phyloP scores from a whole-genome alignment of 2,888 invertebrate species.

The Theristus sp. region DNA sequence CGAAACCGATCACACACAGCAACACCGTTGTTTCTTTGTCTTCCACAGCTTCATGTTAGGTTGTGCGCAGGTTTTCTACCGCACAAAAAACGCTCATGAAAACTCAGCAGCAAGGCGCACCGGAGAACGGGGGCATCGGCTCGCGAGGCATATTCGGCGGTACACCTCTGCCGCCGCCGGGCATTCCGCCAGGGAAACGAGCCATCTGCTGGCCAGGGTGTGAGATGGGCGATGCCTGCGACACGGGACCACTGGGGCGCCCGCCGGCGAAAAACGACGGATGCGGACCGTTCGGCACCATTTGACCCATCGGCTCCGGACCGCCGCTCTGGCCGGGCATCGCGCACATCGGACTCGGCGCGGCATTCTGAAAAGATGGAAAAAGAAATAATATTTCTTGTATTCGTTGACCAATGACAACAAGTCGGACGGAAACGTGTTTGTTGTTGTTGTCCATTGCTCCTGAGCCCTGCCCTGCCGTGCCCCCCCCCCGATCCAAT shows the following conservation, averaged over 20 bases:
- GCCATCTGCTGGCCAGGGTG: too few relatives aligned
- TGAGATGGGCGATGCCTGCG: slow-evolving; percentile 15
- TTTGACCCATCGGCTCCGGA: not conserved
- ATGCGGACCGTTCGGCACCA: slow-evolving; percentile 2
- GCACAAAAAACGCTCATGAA: too few relatives aligned
- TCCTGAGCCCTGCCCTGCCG: too few relatives aligned
- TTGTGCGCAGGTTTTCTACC: too few relatives aligned
- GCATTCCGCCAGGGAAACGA: not conserved
- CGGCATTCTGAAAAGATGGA: slow-evolving; percentile 6
- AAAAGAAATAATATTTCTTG: too few relatives aligned
- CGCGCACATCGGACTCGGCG: slow-evolving; percentile 4
- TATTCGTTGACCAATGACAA: too few relatives aligned
- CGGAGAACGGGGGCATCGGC: not conserved
- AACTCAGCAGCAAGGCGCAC: not conserved
- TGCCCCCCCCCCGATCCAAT: too few relatives aligned
- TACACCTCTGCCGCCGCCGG: not conserved
- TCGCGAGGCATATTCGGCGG: not conserved
- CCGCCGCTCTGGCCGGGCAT: not conserved
- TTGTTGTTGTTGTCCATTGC: too few relatives aligned
- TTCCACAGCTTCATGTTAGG: too few relatives aligned
- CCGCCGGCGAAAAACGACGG: slow-evolving; percentile 1
- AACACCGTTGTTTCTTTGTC: too few relatives aligned
- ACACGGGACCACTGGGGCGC: slow-evolving; percentile 32
- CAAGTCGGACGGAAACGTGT: too few relatives aligned
- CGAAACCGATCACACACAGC: not conserved